Base-by-base conservation (phyloP, 2,113 vertebrate species). In the Bostrychus sinensis region DNA sequence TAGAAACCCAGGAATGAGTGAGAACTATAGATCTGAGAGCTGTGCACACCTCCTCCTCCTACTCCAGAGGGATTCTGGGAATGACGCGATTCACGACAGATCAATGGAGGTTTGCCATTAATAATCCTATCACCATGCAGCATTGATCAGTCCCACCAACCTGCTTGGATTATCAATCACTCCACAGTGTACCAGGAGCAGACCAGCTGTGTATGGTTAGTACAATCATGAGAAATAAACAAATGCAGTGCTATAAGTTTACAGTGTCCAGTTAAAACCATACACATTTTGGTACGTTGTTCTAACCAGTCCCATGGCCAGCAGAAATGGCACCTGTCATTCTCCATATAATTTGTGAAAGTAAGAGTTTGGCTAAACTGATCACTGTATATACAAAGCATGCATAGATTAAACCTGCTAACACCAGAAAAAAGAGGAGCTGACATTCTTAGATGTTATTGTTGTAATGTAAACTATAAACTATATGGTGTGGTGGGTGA, bases 341-440 rank as follows among this genome's bases (percentile, higher is more conserved):
- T 62, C 64, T 85, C 67, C 19, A 17, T 77, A 77, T 77, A 56
- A 39, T 53, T 82, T 51, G 79, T 57, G 45, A 25, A 79, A 51
- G 66, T 66, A 62, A 70, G 78, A 76, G 73, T 87, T 86, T 83
- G 83, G 80, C 71, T 78, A 78, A 62, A 85, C 68, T 70, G 61
- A 68, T 80, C 48, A 76, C 62, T 75, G 72, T 80, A 56, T 88
- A 85, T 61, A 84, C 88, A 89, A 90, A 64, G 77, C 89, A 87
- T 91, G 88, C 89, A 91, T 89, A 89, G 84, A 88, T 87, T 75
- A 72, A 81, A 80, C 77, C 78, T 73, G 82, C 87, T 80, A 79
- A 81, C 25, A 78, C 62, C 83, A 84, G 71, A 64, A 74, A n/a
- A 70, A 84, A 75, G 74, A n/a, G 77, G 61, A 25, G 19, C 42